A percentile compares a stretch with the other conserved stretches of the same genome.
Conservation (phyloP, 2,113 vertebrate species). For the Ptilorrhoa leucosticta region DNA sequence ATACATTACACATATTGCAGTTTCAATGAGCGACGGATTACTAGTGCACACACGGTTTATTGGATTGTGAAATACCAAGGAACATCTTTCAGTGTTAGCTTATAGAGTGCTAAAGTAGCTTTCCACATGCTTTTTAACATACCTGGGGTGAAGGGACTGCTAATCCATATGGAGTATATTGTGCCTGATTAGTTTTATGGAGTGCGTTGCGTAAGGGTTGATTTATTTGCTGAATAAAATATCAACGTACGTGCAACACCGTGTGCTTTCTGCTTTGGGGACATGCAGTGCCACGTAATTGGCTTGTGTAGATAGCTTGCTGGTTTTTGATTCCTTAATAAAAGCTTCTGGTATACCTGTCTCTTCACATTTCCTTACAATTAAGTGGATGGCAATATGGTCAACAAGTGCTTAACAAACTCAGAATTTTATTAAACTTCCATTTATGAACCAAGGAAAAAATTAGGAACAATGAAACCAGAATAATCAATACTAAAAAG, state of each 20-base stretch:
- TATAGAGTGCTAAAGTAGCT: not conserved
- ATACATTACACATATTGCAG: too few species aligned
- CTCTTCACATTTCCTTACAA: conserved; percentile 15
- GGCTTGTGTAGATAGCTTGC: not conserved
- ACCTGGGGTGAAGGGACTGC: not conserved
- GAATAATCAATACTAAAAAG: not conserved
- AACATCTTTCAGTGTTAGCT: not conserved
- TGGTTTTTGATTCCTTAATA: conserved; percentile 15
- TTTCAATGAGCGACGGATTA: not conserved
- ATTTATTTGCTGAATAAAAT: conserved; percentile 30
- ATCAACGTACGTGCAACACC: not conserved
- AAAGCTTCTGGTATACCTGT: conserved; percentile 12
- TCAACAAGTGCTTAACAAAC: not conserved
- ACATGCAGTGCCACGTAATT: conserved; percentile 13
- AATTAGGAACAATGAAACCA: not conserved
- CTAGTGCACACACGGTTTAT: fast-evolving
- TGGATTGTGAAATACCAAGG: not conserved
- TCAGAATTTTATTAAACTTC: not conserved
- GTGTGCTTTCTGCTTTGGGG: not conserved
- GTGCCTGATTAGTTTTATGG: not conserved
- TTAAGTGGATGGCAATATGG: not conserved
- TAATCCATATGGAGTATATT: not conserved
- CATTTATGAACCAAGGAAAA: not conserved
- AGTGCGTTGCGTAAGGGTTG: not conserved
- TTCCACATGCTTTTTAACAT: not conserved